A percentile compares a stretch with the other conserved stretches of the same genome.
These are phyloP conservation scores for Sebastes variabilis DNA, from an alignment of 2,797 vertebrate genomes.

Conservation along the genomic window DNA sequence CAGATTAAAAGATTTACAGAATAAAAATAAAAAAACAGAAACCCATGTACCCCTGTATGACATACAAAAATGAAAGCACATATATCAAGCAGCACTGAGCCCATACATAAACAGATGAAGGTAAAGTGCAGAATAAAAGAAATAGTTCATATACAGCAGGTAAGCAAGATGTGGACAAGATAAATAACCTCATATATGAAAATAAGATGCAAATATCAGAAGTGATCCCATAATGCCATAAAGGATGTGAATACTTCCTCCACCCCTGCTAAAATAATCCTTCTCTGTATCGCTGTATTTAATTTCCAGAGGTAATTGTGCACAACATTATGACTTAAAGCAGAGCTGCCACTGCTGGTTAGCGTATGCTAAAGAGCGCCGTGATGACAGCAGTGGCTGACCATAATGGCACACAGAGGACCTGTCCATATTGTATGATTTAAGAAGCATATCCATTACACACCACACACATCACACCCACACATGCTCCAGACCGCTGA, in stretches of 20 bases:
- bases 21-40: rapidly evolving
- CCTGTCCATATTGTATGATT: constrained; percentile 78
- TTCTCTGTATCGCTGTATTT: not conserved
- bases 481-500: constrained; percentile 58
- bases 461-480: constrained; percentile 48
- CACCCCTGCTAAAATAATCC: not conserved
- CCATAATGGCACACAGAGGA: constrained; percentile 75
- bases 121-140: too few relatives aligned
- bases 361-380: constrained; percentile 57
- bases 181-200: too few relatives aligned
- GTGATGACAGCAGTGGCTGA: constrained; percentile 63
- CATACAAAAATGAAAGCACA: too few relatives aligned
- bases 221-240: not conserved
- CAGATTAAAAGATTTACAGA: too few relatives aligned
- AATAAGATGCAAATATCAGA: too few relatives aligned
- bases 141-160: too few relatives aligned
- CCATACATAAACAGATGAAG: too few relatives aligned
- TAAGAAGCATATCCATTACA: constrained; percentile 79
- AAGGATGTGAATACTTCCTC: not conserved
- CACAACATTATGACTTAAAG: constrained; percentile 36
- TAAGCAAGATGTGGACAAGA: too few relatives aligned
- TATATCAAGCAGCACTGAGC: too few relatives aligned
- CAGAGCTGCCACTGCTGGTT: constrained; percentile 52
- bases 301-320: constrained; percentile 31
- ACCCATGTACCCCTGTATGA: too few relatives aligned